Conservation (phyloP, 2,888 invertebrate genomes). For the Dinocampus coccinellae region DNA sequence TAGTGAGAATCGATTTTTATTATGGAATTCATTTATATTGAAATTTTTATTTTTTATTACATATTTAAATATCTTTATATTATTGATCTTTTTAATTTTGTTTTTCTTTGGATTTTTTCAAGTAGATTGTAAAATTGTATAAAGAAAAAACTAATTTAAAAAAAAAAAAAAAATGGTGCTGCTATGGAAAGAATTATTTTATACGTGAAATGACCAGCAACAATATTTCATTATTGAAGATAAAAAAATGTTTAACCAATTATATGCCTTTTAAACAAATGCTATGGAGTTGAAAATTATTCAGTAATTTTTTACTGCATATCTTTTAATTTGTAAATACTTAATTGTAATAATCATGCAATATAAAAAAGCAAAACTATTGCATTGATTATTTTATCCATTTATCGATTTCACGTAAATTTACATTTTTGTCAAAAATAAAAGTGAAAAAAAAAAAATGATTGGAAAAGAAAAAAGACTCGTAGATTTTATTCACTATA, state of each 20-base stretch:
- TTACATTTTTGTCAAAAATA: no score
- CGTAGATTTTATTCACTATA: conserved; percentile 16
- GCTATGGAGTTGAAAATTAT: no score
- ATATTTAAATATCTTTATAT: conserved; percentile 35
- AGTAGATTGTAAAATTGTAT: conserved; percentile 57
- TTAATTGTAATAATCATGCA: no score
- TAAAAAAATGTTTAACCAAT: not conserved
- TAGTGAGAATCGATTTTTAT: conserved; percentile 57
- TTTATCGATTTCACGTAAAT: no score
- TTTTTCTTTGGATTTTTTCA: conserved; percentile 55
- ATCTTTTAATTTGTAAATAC: no score
- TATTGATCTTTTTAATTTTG: conserved; percentile 52
- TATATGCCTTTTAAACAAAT: not conserved
- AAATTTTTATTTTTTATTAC: no score
- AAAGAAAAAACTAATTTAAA: conserved; percentile 58
- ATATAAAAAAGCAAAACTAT: no score
- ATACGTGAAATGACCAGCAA: not conserved
- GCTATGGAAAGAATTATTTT: no score
- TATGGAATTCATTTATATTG: no score
- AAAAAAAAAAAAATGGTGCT: no score
- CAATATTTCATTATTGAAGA: not conserved
- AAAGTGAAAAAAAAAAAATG: not conserved
- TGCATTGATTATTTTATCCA: no score
- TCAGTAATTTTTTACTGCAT: no score
- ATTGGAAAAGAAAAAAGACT: not conserved